A percentile compares a stretch with the other conserved stretches of the same genome.
phyloP scores from a whole-genome alignment of 2,888 invertebrate genomes.

The Gastracanthus pulcherrimus region DNA sequence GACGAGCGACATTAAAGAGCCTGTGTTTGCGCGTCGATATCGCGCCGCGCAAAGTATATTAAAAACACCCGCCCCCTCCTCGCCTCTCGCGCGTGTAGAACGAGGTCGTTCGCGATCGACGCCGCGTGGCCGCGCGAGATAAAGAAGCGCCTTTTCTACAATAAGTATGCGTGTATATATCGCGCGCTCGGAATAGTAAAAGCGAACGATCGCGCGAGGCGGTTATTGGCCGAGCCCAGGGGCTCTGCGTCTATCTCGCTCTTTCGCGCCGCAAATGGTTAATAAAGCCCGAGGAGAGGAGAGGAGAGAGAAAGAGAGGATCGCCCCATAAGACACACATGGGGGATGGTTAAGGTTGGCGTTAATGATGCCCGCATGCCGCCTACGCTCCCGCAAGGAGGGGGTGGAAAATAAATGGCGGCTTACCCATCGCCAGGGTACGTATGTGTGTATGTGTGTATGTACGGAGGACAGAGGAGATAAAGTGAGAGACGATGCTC shows the following conservation, averaged over 20 bases:
- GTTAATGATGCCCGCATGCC: slow-evolving; percentile 72
- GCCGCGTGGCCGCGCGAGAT: not conserved
- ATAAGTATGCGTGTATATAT: not conserved
- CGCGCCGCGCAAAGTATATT: not conserved
- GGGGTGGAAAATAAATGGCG: slow-evolving; percentile 69
- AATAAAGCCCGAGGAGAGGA: slow-evolving; percentile 64
- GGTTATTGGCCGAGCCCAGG: slow-evolving; percentile 67
- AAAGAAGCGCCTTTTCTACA: slow-evolving; percentile 15
- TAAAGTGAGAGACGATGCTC: slow-evolving; percentile 45
- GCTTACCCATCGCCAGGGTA: too few relatives aligned
- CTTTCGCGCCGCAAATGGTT: slow-evolving; percentile 68
- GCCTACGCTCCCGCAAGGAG: not conserved
- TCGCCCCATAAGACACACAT: slow-evolving; percentile 67
- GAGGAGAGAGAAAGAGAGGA: slow-evolving; percentile 11
- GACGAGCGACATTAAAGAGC: not conserved
- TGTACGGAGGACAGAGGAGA: slow-evolving; percentile 1
- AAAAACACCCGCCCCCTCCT: too few relatives aligned
- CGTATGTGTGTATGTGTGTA: slow-evolving; percentile 1
- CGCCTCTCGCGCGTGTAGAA: not conserved
- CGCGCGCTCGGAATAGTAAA: slow-evolving; percentile 61
- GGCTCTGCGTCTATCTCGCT: too few relatives aligned
- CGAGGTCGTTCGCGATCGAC: slow-evolving; percentile 37
- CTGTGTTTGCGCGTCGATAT: not conserved
- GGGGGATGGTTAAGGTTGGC: slow-evolving; percentile 70
- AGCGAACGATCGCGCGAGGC: slow-evolving; percentile 61